Base-by-base conservation (phyloP, 2,888 invertebrate genomes). In the Cheilosia soror region DNA sequence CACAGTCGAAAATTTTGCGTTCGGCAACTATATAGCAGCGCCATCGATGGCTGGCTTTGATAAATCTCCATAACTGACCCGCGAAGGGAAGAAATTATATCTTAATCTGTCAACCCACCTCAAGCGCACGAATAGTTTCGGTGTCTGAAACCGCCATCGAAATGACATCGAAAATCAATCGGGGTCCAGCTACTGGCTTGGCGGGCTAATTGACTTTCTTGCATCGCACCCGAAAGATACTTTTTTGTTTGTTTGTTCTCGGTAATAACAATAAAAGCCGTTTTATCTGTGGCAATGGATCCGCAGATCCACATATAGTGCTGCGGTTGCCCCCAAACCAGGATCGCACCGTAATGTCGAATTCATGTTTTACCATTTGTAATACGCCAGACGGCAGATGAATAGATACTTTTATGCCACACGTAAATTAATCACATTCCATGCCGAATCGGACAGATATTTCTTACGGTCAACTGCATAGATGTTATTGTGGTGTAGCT, bases 341-440 rank as follows among this genome's bases (percentile, higher is more conserved):
- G 51, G 62, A 66, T 73, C 75, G 58, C 76, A 58, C 71, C 55
- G 79, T 87, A 88, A 88, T 88, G 87, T 88, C 72, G 80, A 88
- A 87, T 78, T 80, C 87, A 84, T 87, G 87, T 88, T 87, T 81
- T 77, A 86, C 83, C 87, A 87, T 88, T 87, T 88, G 88, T 87
- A 81, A 88, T 83, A 84, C 81, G 87, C 87, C 86, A 86, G 80
- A 76, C 77, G 78, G 82, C 69, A 82, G 86, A 86, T 86, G 77
- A 63, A 86, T 82, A 75, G 85, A 82, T 78, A 86, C 77, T 86
- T 86, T 86, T 73, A 72, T 78, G 81, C 77, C 65, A 66, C 72
- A 82, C 68, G 68, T 57, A 63, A 44, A 86, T 86, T 86, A 86
- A 86, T 86, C 72, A 86, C 86, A 82, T 86, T 78, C 68, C 55